phyloP scores from a whole-genome alignment of 2,797 vertebrate species.

The Staurois parvus region DNA sequence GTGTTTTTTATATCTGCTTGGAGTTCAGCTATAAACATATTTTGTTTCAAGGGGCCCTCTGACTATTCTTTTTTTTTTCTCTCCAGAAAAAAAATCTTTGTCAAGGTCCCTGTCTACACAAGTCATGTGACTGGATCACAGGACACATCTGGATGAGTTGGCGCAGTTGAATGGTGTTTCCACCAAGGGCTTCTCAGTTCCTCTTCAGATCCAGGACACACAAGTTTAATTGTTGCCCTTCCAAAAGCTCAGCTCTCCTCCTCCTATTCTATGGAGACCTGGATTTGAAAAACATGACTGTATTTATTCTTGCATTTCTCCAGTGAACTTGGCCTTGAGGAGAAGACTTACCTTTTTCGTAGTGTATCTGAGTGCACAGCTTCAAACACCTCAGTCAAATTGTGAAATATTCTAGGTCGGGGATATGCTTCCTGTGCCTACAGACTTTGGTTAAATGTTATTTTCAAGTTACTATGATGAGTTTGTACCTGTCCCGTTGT shows the following conservation, averaged over 20 bases:
- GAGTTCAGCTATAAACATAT: not conserved
- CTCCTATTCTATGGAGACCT: slow-evolving; percentile 8
- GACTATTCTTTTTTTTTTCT: not conserved
- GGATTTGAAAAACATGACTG: slow-evolving; percentile 17
- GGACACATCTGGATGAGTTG: slow-evolving; percentile 85
- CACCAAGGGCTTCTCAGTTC: slow-evolving; percentile 23
- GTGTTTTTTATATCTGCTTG: no score
- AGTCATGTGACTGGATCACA: slow-evolving; percentile 96
- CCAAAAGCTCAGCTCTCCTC: slow-evolving; percentile 3
- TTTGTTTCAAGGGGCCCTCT: not conserved
- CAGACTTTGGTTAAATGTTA: slow-evolving; percentile 49
- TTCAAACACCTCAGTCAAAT: slow-evolving; percentile 34
- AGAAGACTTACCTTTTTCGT: slow-evolving; percentile 29
- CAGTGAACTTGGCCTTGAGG: slow-evolving; percentile 7
- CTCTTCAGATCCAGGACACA: slow-evolving; percentile 27
- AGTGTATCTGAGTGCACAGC: not conserved
- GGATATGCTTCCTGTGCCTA: slow-evolving; percentile 13
- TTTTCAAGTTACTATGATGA: slow-evolving; percentile 39
- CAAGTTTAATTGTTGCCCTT: slow-evolving; percentile 1
- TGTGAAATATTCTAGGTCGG: slow-evolving; percentile 24
- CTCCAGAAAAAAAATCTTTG: slow-evolving; percentile 78
- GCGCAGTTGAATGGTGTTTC: slow-evolving; percentile 96
- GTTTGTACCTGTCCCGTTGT: slow-evolving; percentile 38
- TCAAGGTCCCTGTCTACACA: slow-evolving; percentile 83
- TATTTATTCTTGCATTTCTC: slow-evolving; percentile 56